Evolutionary conservation across 2,113 vertebrate genomes (phyloP).

Genomic region (Vidua macroura): DNA sequence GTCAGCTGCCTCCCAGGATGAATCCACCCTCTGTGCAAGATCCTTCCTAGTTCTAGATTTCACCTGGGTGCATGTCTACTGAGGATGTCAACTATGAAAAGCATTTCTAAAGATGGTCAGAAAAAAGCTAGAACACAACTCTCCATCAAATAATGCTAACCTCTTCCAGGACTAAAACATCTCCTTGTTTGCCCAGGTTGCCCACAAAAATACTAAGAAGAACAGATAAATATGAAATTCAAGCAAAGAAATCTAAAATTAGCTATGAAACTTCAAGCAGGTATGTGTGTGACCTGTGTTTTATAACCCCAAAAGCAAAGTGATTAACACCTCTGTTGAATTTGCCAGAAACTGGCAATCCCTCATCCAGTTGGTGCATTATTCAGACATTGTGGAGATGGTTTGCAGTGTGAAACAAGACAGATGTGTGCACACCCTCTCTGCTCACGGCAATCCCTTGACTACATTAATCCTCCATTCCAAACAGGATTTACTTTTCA

Average conservation of each 20-base stretch:
- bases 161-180: neutral
- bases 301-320: neutral
- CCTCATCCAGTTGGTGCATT: neutral
- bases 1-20: neutral
- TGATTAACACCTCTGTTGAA: neutral
- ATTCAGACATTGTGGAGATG: neutral
- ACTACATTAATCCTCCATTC: neutral
- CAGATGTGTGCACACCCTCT: neutral
- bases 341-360: neutral
- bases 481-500: conserved; percentile 34
- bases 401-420: neutral
- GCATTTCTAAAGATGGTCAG: neutral
- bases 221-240: neutral
- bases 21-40: fast-evolving
- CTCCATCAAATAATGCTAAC: neutral
- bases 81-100: neutral
- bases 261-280: neutral
- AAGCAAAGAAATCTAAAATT: neutral
- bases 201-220: neutral
- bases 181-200: neutral
- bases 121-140: neutral
- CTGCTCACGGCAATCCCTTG: neutral
- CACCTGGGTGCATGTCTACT: fast-evolving
- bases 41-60: neutral
- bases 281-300: neutral